Conservation (phyloP, 1,140 invertebrate species). For the Phenacoccus solenopsis region DNA sequence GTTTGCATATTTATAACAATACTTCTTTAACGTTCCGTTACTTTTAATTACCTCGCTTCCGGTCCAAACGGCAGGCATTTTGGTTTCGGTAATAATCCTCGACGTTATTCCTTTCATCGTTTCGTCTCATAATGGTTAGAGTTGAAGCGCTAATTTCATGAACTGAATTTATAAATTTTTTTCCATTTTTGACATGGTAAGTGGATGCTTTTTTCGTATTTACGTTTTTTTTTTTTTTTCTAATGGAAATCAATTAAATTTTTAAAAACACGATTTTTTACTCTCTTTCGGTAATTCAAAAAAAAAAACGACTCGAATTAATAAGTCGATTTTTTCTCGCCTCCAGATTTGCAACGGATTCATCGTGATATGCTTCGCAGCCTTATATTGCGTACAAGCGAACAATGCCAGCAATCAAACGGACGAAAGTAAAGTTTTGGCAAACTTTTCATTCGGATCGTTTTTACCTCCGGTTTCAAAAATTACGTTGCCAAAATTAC, state of each 20-base stretch:
- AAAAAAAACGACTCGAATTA: no score
- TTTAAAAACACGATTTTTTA: background rate
- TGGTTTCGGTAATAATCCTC: background rate
- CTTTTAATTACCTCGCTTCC: constrained; percentile 10
- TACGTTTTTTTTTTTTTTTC: no score
- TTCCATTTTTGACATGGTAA: background rate
- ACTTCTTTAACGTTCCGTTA: background rate
- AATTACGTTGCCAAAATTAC: constrained; percentile 2
- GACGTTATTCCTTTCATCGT: background rate
- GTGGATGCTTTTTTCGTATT: no score
- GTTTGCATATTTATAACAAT: constrained; percentile 7
- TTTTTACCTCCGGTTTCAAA: background rate
- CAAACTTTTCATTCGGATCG: background rate
- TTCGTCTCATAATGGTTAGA: background rate
- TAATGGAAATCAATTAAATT: background rate
- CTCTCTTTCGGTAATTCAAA: background rate
- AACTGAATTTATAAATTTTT: background rate
- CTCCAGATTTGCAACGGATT: background rate
- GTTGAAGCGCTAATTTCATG: background rate
- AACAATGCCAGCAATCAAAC: background rate
- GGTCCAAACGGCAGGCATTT: constrained; percentile 6
- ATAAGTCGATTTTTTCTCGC: background rate
- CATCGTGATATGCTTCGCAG: background rate
- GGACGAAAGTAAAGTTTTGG: background rate
- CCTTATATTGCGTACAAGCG: background rate